Base-by-base conservation (phyloP, 2,888 invertebrate species). In the Latrodectus hesperus region DNA sequence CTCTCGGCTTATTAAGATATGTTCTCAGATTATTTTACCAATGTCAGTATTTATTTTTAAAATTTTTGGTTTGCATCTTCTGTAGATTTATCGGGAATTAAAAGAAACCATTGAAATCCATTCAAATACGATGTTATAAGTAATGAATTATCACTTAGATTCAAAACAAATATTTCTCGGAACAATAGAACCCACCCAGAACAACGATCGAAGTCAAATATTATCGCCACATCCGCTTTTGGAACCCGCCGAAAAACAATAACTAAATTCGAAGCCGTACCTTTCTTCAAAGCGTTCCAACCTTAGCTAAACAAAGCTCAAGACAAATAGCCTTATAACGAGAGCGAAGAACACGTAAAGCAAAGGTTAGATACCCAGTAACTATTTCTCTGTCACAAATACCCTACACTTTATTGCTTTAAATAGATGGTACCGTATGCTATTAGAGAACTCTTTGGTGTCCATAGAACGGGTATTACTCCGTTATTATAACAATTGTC, bases 301-400 rank as follows among this genome's bases (percentile, higher is more conserved):
- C 83, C 83, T 71, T 76, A 75, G 83, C 71, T 75, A 83, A 76
- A 83, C 76, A 83, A 76, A 76, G 52, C 68, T 22, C n/a, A 68
- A 83, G 83, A 83, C 76, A 75, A 71, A 76, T 83, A 71, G 83
- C 71, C 76, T 70, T 83, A 60, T 83, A 83, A 83, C 83, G 51
- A 82, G 75, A 60, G 52, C 70, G 22, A 83, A 55, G 68, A 55
- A 38, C 38, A 53, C n/a, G 52, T 26, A 76, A 52, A 65, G 49
- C 9, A 79, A 72, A 79, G 79, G 60, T 64, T 49, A 70, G 12
- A 52, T 75, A n/a, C 49, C 64, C 10, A 14, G 64, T 52, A 9
- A 52, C 68, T 52, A 67, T 77, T 49, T n/a, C 67, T 26, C 67
- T 77, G 68, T 53, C 52, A 68, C 53, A 67, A 77, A 38, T 51